phyloP scores from a whole-genome alignment of 2,113 vertebrate genomes.

The Myrmecobius fasciatus region DNA sequence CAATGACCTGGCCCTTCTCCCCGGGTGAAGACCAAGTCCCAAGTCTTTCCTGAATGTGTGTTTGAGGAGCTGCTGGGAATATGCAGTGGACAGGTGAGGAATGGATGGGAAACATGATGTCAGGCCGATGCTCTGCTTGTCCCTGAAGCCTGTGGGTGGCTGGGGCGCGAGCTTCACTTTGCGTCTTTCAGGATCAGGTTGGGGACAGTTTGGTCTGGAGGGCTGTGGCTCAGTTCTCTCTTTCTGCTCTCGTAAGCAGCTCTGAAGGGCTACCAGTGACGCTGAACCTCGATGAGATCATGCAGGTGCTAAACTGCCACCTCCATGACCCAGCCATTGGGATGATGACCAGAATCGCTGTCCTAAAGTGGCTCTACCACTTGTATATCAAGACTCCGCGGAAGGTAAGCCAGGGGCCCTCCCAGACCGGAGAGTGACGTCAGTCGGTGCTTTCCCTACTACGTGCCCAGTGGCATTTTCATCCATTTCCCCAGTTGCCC shows the following conservation, averaged over 20 bases:
- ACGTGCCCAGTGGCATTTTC: not conserved
- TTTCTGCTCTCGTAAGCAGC: slow-evolving; percentile 69
- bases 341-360: slow-evolving; percentile 98
- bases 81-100: not conserved
- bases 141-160: accelerated
- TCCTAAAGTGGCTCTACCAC: slow-evolving; percentile 98
- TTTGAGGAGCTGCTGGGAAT: not conserved
- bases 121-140: not conserved
- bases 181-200: accelerated
- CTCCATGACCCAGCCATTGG: slow-evolving; percentile 93
- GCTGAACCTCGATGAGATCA: slow-evolving; percentile 95
- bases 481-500: accelerated
- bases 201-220: accelerated
- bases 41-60: not conserved
- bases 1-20: no score
- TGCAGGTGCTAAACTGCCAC: slow-evolving; percentile 95
- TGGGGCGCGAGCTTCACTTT: not conserved
- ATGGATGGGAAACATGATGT: not conserved
- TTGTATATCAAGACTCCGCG: slow-evolving; percentile 98
- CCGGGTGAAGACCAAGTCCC: not conserved
- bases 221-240: not conserved
- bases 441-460: not conserved
- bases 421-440: accelerated
- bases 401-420: slow-evolving; percentile 84
- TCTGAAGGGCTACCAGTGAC: slow-evolving; percentile 88